Conservation (phyloP, 2,113 vertebrate genomes). For the Emydura subglobosa region DNA sequence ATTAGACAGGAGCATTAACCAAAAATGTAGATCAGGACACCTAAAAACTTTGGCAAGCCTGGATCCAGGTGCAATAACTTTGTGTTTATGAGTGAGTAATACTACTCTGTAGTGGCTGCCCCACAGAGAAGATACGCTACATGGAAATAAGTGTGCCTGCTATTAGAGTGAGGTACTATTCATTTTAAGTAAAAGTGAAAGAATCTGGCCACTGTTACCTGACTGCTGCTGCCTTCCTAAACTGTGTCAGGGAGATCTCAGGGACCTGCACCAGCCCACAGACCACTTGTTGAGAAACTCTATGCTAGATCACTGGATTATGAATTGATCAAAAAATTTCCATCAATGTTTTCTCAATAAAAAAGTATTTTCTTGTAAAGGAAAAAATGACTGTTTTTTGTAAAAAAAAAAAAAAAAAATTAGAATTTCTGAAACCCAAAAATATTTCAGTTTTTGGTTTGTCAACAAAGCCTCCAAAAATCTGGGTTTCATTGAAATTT, state of each 20-base stretch:
- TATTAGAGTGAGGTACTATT: not conserved
- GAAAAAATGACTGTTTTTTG: not conserved
- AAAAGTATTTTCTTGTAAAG: not conserved
- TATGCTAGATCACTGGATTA: not conserved
- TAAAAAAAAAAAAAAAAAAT: too few species aligned
- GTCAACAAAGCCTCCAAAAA: not conserved
- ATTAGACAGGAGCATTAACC: not conserved
- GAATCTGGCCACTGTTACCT: not conserved
- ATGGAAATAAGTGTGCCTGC: not conserved
- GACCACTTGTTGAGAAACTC: not conserved
- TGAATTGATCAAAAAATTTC: not conserved
- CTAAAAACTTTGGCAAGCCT: not conserved
- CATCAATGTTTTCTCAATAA: too few species aligned
- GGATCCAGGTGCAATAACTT: too few species aligned
- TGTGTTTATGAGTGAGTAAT: too few species aligned
- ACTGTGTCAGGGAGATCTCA: not conserved
- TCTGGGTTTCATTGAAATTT: not conserved
- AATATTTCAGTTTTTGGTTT: not conserved
- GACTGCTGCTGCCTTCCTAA: not conserved
- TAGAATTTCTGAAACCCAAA: not conserved
- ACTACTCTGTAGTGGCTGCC: not conserved
- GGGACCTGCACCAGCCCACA: too few species aligned
- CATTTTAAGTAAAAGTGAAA: not conserved
- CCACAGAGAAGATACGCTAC: not conserved
- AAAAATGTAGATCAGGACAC: not conserved